Conservation (phyloP, 53 echinoderm and acorn worm species). For the Echinometra lucunter region DNA sequence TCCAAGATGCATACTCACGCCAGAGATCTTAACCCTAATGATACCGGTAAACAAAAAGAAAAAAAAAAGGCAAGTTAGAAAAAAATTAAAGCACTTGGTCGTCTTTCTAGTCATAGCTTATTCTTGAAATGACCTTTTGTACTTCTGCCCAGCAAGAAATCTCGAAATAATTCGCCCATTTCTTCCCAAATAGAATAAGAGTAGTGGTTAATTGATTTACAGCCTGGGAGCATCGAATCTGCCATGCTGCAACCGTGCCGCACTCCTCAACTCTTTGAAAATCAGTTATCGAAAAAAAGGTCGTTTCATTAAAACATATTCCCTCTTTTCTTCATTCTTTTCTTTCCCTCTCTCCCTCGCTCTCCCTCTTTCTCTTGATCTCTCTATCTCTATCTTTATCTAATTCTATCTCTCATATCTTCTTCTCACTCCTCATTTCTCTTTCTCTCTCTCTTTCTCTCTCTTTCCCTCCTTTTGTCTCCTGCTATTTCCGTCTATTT, state of each 20-base stretch:
- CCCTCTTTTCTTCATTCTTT: neutral
- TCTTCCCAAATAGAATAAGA: conserved; percentile 53
- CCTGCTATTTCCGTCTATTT: neutral
- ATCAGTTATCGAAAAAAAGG: conserved; percentile 32
- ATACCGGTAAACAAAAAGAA: neutral
- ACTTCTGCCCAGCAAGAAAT: conserved; percentile 10
- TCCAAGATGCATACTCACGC: neutral
- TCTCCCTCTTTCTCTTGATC: neutral
- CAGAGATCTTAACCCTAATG: neutral
- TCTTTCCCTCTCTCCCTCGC: neutral
- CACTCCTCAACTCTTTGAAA: neutral
- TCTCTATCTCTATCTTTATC: neutral
- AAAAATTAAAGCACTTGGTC: neutral
- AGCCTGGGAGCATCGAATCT: neutral
- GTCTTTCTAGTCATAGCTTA: neutral
- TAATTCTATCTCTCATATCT: neutral
- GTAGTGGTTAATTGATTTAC: conserved; percentile 41
- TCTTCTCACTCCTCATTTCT: neutral
- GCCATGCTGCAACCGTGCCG: neutral
- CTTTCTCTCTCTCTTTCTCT: neutral
- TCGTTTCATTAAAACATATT: conserved; percentile 14
- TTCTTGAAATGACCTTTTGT: conserved; percentile 22
- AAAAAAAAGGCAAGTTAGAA: neutral
- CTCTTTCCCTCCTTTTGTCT: neutral
- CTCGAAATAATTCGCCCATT: conserved; percentile 39